Conservation (phyloP, 1,140 invertebrate species). For the Lepidurus packardi region DNA sequence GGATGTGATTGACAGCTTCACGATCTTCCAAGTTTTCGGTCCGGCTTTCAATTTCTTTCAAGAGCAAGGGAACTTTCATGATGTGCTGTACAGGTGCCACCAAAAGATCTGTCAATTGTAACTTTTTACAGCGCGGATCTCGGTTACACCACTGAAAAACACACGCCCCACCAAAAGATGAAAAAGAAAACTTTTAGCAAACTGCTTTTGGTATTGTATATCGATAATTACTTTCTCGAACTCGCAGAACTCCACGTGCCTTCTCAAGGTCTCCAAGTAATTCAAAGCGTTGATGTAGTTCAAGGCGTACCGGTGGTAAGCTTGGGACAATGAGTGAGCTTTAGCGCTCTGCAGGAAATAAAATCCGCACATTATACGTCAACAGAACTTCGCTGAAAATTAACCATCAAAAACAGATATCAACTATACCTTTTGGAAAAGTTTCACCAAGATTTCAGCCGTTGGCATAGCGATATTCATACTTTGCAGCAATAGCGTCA, state of each 20-base stretch:
- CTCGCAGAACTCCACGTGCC: conserved; percentile 55
- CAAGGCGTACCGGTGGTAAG: conserved; percentile 57
- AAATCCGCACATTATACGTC: background rate
- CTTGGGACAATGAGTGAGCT: conserved; percentile 48
- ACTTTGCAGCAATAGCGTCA: conserved; percentile 50
- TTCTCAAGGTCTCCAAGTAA: conserved; percentile 55
- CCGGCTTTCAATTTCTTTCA: conserved; percentile 56
- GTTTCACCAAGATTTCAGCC: conserved; percentile 53
- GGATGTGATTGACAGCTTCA: conserved; percentile 51
- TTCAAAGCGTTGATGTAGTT: conserved; percentile 59
- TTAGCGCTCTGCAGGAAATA: conserved; percentile 43
- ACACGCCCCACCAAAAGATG: background rate
- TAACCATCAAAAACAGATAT: background rate
- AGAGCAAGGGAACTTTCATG: conserved; percentile 60
- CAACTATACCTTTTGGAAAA: conserved; percentile 53
- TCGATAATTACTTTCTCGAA: conserved; percentile 54
- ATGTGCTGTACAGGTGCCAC: conserved; percentile 64
- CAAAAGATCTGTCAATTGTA: conserved; percentile 60
- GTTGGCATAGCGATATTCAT: conserved; percentile 46
- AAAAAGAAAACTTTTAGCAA: background rate
- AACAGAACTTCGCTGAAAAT: background rate
- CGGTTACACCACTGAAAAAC: conserved; percentile 53
- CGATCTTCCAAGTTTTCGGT: conserved; percentile 54
- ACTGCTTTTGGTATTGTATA: background rate
- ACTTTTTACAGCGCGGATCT: conserved; percentile 57